Evolutionary conservation across 92 coral and sea anemone species (phyloP).

Genomic region (Paragorgia papillata): DNA sequence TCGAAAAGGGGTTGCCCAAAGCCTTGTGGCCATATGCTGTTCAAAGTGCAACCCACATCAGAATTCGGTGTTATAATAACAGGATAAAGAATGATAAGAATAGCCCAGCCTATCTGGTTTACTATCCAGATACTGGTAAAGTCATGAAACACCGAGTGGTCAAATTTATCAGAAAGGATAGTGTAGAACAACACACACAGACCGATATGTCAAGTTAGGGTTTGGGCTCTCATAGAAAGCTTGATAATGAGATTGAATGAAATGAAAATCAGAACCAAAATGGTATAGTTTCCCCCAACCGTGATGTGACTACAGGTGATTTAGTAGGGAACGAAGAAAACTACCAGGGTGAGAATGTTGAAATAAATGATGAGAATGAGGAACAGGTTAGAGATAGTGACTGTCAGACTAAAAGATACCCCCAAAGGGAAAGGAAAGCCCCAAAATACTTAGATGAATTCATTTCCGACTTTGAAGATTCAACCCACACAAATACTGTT

Average conservation of each 20-base stretch:
- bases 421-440: slow-evolving; percentile 43
- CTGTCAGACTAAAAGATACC: slow-evolving; percentile 17
- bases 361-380: no score
- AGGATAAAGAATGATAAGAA: slow-evolving; percentile 42
- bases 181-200: background rate
- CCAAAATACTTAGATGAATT: slow-evolving; percentile 23
- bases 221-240: no score
- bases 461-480: slow-evolving; percentile 9
- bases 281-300: slow-evolving; percentile 1
- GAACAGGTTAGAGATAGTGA: background rate
- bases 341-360: background rate
- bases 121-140: slow-evolving; percentile 12
- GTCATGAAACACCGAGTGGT: slow-evolving; percentile 14
- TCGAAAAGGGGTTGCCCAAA: slow-evolving; percentile 38
- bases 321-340: slow-evolving; percentile 5
- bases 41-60: slow-evolving; percentile 50
- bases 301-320: slow-evolving; percentile 26
- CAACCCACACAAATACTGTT: slow-evolving; percentile 20
- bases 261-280: no score
- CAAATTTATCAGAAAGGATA: background rate
- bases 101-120: slow-evolving; percentile 38
- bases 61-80: slow-evolving; percentile 55
- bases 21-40: slow-evolving; percentile 62
- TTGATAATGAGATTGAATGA: background rate
- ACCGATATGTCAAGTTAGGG: no score